Evolutionary conservation across 2,888 invertebrate species (phyloP).

Genomic region (Sympetrum striolatum): DNA sequence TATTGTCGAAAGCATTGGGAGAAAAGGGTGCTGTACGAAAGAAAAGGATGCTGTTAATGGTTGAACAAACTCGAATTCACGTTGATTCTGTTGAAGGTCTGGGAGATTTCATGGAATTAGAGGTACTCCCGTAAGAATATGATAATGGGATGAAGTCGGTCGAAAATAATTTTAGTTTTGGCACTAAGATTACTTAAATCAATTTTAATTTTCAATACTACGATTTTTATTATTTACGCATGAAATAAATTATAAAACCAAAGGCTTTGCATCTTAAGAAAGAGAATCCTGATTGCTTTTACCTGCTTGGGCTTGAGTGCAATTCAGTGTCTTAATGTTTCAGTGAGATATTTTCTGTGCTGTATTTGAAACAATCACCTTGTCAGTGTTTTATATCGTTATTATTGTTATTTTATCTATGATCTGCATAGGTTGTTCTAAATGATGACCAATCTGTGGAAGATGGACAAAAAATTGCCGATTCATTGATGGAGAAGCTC

Average conservation of each 20-base stretch:
- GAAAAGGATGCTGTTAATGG: slow-evolving; percentile 75
- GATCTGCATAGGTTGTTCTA: slow-evolving; percentile 67
- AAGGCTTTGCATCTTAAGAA: no score
- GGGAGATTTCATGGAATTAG: slow-evolving; percentile 84
- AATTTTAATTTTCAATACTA: no score
- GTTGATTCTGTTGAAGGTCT: slow-evolving; percentile 82
- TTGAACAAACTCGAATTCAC: slow-evolving; percentile 86
- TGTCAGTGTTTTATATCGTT: background rate
- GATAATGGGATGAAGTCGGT: no score
- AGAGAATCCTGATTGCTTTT: no score
- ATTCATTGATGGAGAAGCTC: slow-evolving; percentile 71
- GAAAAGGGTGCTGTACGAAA: slow-evolving; percentile 77
- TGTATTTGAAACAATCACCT: no score
- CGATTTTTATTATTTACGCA: no score
- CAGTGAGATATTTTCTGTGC: no score
- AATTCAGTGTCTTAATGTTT: no score
- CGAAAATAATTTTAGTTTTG: no score
- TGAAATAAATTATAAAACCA: no score
- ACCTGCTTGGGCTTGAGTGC: no score
- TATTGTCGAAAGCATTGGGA: slow-evolving; percentile 72
- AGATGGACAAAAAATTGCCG: slow-evolving; percentile 75
- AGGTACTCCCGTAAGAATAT: slow-evolving; percentile 63
- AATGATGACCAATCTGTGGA: slow-evolving; percentile 69
- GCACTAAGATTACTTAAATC: no score
- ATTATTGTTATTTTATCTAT: background rate